Percentiles rank a stretch among this genome's conserved stretches.
Conservation (phyloP, 2,797 vertebrate species). For the Tragopan temminckii region DNA sequence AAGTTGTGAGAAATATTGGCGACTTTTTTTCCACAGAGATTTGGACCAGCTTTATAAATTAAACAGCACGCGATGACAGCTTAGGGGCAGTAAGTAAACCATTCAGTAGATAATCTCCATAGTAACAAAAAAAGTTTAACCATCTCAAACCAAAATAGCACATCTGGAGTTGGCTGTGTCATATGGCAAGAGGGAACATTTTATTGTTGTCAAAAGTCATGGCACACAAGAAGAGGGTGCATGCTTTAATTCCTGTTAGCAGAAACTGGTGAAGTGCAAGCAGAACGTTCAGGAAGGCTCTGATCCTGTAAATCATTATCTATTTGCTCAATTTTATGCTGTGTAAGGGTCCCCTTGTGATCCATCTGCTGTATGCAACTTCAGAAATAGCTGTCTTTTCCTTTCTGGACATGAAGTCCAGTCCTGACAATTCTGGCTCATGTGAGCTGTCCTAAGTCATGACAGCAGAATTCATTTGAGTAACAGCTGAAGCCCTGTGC, state of each 20-base stretch:
- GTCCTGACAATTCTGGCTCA: neutral
- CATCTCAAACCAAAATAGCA: constrained; percentile 84
- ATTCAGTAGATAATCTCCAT: constrained; percentile 92
- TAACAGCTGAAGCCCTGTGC: neutral
- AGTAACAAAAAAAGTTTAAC: constrained; percentile 91
- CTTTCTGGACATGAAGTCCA: neutral
- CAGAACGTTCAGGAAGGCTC: neutral
- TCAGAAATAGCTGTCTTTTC: neutral
- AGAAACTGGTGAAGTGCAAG: neutral
- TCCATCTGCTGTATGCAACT: neutral
- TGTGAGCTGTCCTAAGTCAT: neutral
- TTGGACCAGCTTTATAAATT: constrained; percentile 91
- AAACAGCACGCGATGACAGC: constrained; percentile 88
- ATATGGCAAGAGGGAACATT: constrained; percentile 75
- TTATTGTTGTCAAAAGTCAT: constrained; percentile 80
- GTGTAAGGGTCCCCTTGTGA: neutral
- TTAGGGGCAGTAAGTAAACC: constrained; percentile 85
- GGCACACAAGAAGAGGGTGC: neutral
- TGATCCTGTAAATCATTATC: constrained; percentile 17
- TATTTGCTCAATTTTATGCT: constrained; percentile 28
- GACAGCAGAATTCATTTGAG: neutral
- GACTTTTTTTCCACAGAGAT: constrained; percentile 79
- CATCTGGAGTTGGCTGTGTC: constrained; percentile 74
- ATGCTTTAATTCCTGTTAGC: neutral
- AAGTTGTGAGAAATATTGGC: constrained; percentile 86